Evolutionary conservation across 2,113 vertebrate genomes (phyloP).

Genomic region (Malaclemys terrapin): DNA sequence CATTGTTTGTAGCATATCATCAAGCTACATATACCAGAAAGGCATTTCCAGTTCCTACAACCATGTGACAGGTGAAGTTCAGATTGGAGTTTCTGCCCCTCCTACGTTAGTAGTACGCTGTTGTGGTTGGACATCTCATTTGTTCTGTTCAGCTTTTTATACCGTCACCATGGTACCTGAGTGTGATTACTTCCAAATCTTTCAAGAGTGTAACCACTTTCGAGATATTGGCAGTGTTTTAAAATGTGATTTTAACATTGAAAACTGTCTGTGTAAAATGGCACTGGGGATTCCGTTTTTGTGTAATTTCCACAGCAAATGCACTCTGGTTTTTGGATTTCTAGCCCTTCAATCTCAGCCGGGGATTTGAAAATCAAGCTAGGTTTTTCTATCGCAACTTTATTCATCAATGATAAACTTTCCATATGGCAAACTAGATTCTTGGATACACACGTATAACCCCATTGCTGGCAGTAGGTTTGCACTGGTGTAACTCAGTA

Average conservation of each 20-base stretch:
- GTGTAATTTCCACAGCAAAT: not conserved
- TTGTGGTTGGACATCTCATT: not conserved
- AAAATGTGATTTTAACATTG: not conserved
- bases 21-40: not conserved
- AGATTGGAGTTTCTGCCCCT: fast-evolving
- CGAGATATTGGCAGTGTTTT: not conserved
- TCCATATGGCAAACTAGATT: fast-evolving
- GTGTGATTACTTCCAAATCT: not conserved
- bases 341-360: not conserved
- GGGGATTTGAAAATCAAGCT: not conserved
- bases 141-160: not conserved
- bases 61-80: not conserved
- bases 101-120: not conserved
- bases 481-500: not conserved
- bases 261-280: not conserved
- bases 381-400: not conserved
- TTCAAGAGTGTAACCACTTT: not conserved
- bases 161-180: not conserved
- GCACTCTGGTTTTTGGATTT: not conserved
- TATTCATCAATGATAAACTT: not conserved
- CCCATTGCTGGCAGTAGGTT: not conserved
- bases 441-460: fast-evolving
- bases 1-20: not conserved
- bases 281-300: not conserved
- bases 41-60: not conserved